phyloP scores from a whole-genome alignment of 2,888 invertebrate genomes.

The Dasypogon diadema region DNA sequence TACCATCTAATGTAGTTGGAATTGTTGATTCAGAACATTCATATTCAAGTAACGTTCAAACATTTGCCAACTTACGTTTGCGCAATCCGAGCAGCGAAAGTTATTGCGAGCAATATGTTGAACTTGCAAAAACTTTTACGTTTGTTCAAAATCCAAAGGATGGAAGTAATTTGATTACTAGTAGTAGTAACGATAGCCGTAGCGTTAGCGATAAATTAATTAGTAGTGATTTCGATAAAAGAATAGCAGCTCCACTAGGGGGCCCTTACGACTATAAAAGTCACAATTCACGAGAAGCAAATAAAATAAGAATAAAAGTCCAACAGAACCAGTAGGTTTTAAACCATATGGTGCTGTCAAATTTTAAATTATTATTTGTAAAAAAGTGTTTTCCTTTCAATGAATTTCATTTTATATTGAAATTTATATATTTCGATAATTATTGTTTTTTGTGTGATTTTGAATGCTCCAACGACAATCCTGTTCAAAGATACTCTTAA shows the following conservation, averaged over 20 bases:
- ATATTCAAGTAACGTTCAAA: conserved; percentile 26
- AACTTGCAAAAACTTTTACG: conserved; percentile 27
- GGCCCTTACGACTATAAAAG: conserved; percentile 55
- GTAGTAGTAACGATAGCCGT: conserved; percentile 48
- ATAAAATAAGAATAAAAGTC: conserved; percentile 57
- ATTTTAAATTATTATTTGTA: background rate
- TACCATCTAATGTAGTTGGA: conserved; percentile 14
- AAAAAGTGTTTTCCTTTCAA: conserved; percentile 38
- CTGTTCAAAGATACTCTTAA: background rate
- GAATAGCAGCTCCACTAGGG: conserved; percentile 52
- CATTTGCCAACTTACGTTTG: conserved; percentile 16
- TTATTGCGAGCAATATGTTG: conserved; percentile 33
- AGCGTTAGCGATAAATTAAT: conserved; percentile 32
- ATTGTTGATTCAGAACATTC: conserved; percentile 31
- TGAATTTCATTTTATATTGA: conserved; percentile 17
- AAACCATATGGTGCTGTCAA: conserved; percentile 27
- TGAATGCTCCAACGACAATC: conserved; percentile 1
- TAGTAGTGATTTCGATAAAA: conserved; percentile 53
- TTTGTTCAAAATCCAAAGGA: conserved; percentile 43
- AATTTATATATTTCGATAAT: background rate
- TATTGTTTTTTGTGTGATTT: background rate
- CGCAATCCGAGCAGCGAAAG: conserved; percentile 24
- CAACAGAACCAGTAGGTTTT: conserved; percentile 55
- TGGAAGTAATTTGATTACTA: conserved; percentile 43
- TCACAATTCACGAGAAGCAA: conserved; percentile 47